Evolutionary conservation across 2,113 vertebrate species (phyloP).

Genomic region (Pachycephala philippinensis): DNA sequence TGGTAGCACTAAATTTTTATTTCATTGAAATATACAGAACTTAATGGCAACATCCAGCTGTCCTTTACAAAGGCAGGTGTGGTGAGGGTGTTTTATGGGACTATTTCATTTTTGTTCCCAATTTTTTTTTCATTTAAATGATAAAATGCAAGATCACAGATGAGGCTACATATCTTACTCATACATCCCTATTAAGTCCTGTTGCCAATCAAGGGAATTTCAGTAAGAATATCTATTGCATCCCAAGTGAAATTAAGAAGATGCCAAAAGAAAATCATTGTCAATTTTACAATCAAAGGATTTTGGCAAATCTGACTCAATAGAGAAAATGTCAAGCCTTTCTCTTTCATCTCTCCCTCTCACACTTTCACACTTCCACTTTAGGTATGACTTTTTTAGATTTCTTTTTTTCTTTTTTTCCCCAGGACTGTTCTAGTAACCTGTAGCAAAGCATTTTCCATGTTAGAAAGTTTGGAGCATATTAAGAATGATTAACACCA

Average conservation of each 20-base stretch:
- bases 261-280: not conserved
- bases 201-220: not conserved
- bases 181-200: not conserved
- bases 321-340: not conserved
- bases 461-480: not conserved
- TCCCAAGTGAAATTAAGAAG: not conserved
- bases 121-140: not conserved
- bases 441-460: not conserved
- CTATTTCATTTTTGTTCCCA: fast-evolving
- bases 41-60: not conserved
- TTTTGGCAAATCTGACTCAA: not conserved
- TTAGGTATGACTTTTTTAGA: not conserved
- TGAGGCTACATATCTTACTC: fast-evolving
- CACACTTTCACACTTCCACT: not conserved
- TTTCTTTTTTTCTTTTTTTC: not conserved
- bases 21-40: not conserved
- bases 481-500: not conserved
- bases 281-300: not conserved
- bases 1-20: not conserved
- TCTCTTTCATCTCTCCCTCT: not conserved
- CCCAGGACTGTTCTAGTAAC: not conserved
- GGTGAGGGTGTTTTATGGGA: not conserved
- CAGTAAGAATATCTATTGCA: not conserved
- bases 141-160: not conserved
- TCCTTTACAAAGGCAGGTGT: not conserved